Conservation (phyloP, 2,113 vertebrate species). For the Malurus elegans region DNA sequence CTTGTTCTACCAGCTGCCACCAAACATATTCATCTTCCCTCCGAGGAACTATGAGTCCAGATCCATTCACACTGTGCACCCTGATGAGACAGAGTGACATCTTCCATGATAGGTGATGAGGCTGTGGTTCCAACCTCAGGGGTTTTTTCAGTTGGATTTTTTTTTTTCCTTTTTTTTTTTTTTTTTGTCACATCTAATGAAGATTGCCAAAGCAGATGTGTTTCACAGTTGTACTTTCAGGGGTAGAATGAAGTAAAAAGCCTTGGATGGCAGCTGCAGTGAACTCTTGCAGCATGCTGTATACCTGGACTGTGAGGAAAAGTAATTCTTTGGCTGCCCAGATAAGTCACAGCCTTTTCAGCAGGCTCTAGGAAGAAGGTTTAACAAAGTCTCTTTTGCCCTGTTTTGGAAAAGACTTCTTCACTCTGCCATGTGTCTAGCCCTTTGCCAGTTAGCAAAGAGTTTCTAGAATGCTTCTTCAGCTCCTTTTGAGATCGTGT, state of each 20-base stretch:
- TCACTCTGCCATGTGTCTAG: neutral
- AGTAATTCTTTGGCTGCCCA: neutral
- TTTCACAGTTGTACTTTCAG: neutral
- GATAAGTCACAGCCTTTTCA: neutral
- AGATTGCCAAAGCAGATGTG: conserved; percentile 10
- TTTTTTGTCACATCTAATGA: neutral
- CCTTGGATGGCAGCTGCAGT: neutral
- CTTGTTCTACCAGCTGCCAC: conserved; percentile 49
- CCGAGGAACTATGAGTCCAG: neutral
- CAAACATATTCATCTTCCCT: conserved; percentile 16
- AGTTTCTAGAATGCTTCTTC: conserved; percentile 28
- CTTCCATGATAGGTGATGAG: conserved; percentile 32
- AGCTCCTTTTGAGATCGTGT: neutral
- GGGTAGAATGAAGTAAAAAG: neutral
- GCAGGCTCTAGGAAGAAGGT: neutral
- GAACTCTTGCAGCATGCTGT: neutral
- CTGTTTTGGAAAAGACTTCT: neutral
- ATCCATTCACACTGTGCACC: neutral
- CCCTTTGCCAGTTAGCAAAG: neutral
- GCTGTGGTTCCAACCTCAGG: neutral
- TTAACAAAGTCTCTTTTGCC: neutral
- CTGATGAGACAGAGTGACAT: conserved; percentile 48
- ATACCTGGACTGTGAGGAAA: neutral
- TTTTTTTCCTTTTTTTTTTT: neutral
- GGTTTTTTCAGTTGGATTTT: neutral